A percentile compares a stretch with the other conserved stretches of the same genome.
Evolutionary conservation across 2,888 invertebrate genomes (phyloP).

Genomic region (Drosophila falleni): DNA sequence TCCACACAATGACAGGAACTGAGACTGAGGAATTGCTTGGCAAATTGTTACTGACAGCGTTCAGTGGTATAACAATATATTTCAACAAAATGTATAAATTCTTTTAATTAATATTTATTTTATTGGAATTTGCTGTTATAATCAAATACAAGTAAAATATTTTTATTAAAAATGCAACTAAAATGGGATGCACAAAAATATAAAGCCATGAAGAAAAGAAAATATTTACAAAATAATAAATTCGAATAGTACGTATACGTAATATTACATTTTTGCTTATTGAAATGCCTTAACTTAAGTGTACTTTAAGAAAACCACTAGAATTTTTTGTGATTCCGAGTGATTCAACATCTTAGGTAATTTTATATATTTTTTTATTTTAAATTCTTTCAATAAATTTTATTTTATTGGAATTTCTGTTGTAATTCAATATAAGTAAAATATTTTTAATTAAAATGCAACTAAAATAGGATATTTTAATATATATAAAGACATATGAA

Average conservation of each 20-base stretch:
- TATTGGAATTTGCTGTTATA: neutral
- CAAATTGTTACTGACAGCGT: slow-evolving; percentile 19
- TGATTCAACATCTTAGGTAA: neutral
- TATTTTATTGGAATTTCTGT: no score
- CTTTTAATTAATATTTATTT: neutral
- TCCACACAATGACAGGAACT: slow-evolving; percentile 9
- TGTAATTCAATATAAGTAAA: no score
- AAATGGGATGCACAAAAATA: neutral
- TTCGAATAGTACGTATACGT: slow-evolving; percentile 5
- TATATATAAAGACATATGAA: no score
- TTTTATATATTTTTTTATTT: slow-evolving; percentile 5
- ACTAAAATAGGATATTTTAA: no score
- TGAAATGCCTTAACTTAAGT: neutral
- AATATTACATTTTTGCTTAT: neutral
- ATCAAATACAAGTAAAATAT: neutral
- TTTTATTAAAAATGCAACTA: neutral
- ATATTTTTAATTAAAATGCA: no score
- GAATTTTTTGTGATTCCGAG: neutral
- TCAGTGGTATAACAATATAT: slow-evolving; percentile 13
- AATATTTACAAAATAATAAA: neutral
- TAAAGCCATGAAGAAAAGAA: neutral
- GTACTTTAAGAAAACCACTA: neutral
- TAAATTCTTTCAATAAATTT: no score
- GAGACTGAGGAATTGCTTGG: slow-evolving; percentile 27
- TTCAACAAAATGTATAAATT: neutral